Evolutionary conservation across 2,113 vertebrate genomes (phyloP), one percentile per base, ranked within the genome.

Genomic region (Herpailurus yagouaroundi): DNA sequence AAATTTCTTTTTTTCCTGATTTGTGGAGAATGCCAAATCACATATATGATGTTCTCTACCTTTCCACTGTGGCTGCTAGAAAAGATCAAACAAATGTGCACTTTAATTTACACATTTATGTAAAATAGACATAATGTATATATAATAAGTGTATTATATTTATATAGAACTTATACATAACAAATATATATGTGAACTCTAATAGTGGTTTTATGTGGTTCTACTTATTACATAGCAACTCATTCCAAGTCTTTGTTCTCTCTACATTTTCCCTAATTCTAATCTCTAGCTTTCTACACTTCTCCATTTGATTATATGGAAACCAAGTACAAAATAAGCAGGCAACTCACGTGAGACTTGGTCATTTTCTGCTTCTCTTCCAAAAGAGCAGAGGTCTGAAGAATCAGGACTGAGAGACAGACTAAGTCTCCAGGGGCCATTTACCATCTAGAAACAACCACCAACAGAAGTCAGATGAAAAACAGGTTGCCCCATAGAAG

Each of bases 271-370:
- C 64, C 77, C 19, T 74, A 85, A 73, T 29, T 23, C 8, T 64
- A 69, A 94, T 82, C 89, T 82, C 3, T 86, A 94, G 83, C 33
- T 92, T 55, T 63, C 33, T 82, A 27, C 48, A 93, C 14, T 91
- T 76, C 83, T 79, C 33, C 29, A 94, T 77, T 33, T 89, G 50
- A 88, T 50, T 82, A 41, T 55, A 82, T 55, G 7, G 84, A 66
- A 96, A 88, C 4, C n/a, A 52, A 74, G 41, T 55, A 77, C 27
- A 92, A 93, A 85, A 64, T n/a, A 63, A 83, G 41, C 74, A 80
- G 92, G 71, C 33, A 92, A 81, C 91, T 97, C n/a, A 97, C 96
- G 45, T 87, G 84, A 33, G 84, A 94, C 84, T 92, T 96, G 84
- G 94, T 96, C 77, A 79, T 97, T 82, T 96, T 95, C 15, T 86